These are phyloP conservation scores for Anneissia japonica DNA, from an alignment of 35 echinoderm and acorn worm species.

Conservation along the genomic window DNA sequence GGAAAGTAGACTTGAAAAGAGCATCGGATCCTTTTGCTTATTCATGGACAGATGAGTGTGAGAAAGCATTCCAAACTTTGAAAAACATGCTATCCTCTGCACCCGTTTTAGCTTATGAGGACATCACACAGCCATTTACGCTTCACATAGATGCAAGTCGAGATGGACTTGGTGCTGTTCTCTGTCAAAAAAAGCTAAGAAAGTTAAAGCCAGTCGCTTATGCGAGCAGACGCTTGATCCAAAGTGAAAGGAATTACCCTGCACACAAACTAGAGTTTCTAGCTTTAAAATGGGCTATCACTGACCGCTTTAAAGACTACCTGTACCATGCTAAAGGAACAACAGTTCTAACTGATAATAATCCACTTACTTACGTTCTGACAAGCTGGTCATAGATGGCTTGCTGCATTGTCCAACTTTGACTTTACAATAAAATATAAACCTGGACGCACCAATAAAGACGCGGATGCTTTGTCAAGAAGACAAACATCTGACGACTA, in stretches of 20 bases:
- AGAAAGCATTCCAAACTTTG: too few species aligned
- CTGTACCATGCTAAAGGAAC: conserved; percentile 8
- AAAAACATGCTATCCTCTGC: too few species aligned
- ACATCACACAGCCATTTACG: too few species aligned
- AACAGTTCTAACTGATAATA: conserved; percentile 11
- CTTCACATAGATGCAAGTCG: too few species aligned
- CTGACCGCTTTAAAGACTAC: conserved; percentile 23
- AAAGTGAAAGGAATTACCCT: not conserved
- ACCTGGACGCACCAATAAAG: conserved; percentile 13
- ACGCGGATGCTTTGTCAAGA: conserved; percentile 30
- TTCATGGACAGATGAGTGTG: too few species aligned
- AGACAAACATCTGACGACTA: not conserved
- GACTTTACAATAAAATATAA: conserved; percentile 31
- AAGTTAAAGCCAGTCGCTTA: too few species aligned
- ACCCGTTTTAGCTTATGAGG: too few species aligned
- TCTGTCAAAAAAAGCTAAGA: too few species aligned
- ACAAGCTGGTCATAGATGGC: conserved; percentile 34
- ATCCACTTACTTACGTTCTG: not conserved
- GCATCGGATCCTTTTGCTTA: too few species aligned
- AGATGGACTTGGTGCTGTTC: too few species aligned
- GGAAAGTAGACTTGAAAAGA: too few species aligned
- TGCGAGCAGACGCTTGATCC: too few species aligned
- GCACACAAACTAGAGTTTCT: conserved; percentile 47
- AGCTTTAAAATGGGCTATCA: conserved; percentile 38
- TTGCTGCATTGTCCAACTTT: conserved; percentile 23